Conservation (phyloP, 2,888 invertebrate species). For the Troides aeacus region DNA sequence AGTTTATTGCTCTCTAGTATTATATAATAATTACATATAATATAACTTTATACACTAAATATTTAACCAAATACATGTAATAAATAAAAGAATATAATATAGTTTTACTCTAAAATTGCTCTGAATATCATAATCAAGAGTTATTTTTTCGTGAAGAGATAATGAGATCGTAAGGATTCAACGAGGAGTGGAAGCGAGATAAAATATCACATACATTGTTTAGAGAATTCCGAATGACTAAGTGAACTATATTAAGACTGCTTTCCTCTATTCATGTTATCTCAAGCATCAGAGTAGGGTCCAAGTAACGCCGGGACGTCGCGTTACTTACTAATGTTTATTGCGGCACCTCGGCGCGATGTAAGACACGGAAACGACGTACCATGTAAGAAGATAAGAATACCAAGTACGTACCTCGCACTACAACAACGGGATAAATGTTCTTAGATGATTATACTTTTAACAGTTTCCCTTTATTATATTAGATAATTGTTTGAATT, state of each 20-base stretch:
- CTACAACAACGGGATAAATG: neutral
- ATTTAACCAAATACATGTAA: too few relatives aligned
- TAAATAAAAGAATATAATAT: too few relatives aligned
- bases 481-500: too few relatives aligned
- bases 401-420: neutral
- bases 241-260: neutral
- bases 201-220: neutral
- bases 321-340: constrained; percentile 29
- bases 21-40: too few relatives aligned
- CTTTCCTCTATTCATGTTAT: constrained; percentile 22
- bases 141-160: too few relatives aligned
- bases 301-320: constrained; percentile 27
- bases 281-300: constrained; percentile 21
- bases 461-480: too few relatives aligned
- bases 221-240: neutral
- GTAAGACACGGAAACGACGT: constrained; percentile 18
- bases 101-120: too few relatives aligned
- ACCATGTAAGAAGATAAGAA: constrained; percentile 27
- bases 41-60: too few relatives aligned
- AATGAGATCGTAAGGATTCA: too few relatives aligned
- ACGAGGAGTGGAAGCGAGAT: too few relatives aligned
- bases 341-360: constrained; percentile 21
- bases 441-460: neutral
- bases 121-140: too few relatives aligned
- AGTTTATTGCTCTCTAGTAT: too few relatives aligned